Percentiles rank a stretch among this genome's conserved stretches.
phyloP scores from a whole-genome alignment of 2,888 invertebrate species.

The Caenorhabditis uteleia region DNA sequence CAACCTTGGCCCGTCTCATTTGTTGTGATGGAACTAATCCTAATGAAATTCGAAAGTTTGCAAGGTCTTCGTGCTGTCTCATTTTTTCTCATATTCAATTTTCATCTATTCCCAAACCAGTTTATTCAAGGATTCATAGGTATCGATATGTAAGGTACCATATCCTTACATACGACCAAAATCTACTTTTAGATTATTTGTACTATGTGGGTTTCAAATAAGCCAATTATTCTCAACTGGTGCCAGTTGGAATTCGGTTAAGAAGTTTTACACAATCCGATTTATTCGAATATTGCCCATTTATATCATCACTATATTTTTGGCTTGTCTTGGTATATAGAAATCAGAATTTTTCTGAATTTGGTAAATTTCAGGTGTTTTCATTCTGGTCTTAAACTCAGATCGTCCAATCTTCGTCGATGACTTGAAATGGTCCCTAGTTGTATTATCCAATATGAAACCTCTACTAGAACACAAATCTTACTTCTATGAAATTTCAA shows the following conservation, averaged over 20 bases:
- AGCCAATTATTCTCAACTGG: slow-evolving; percentile 12
- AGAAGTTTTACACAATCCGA: slow-evolving; percentile 28
- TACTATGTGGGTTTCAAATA: slow-evolving; percentile 38
- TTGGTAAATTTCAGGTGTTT: slow-evolving; percentile 10
- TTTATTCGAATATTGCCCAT: slow-evolving; percentile 26
- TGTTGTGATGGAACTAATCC: no score
- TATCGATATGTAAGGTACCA: slow-evolving; percentile 38
- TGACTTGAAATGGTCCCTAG: slow-evolving; percentile 18
- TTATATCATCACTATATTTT: slow-evolving; percentile 20
- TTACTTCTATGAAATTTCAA: slow-evolving; percentile 29
- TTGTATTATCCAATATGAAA: slow-evolving; percentile 18
- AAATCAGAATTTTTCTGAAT: no score
- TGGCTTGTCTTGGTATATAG: no score
- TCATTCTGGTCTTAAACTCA: slow-evolving; percentile 9
- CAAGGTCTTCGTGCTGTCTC: slow-evolving; percentile 35
- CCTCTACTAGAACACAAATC: slow-evolving; percentile 26
- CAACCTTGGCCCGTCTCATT: no score
- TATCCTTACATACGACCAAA: background rate
- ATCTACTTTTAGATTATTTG: slow-evolving; percentile 30
- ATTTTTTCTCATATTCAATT: slow-evolving; percentile 17
- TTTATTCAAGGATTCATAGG: slow-evolving; percentile 40
- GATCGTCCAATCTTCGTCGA: slow-evolving; percentile 14
- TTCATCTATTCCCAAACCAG: slow-evolving; percentile 27
- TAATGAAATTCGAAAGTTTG: slow-evolving; percentile 18
- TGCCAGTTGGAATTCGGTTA: slow-evolving; percentile 1